Evolutionary conservation across 1,140 invertebrate species (phyloP), one percentile per base, ranked within the genome.

Genomic region (Drosophila nannoptera): DNA sequence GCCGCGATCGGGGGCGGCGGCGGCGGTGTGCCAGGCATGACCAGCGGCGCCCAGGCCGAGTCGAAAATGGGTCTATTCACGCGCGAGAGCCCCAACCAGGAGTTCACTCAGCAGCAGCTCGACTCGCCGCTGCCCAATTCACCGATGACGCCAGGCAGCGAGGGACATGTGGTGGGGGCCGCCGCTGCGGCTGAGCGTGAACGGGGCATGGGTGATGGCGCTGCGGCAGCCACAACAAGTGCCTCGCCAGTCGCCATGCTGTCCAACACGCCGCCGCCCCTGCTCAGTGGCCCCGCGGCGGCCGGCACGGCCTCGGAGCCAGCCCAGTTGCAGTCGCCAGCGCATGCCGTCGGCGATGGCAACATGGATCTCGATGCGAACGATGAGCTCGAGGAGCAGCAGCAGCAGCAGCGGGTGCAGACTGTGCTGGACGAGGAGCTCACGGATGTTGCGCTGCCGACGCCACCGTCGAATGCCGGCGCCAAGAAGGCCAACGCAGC

Each of bases 181-280:
- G n/a, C 58, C 14, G 11, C 59, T 7, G 33, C 58, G 2, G 52
- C 52, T 14, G 54, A 77, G 12, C 63, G 62, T n/a, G 78, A 88
- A n/a, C 78, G 87, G 29, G 87, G 87, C 7, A 89, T 89, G 66
- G 87, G 86, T 14, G 87, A 89, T 78, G 87, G 87, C 5, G 87
- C 87, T 5, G 84, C 87, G 14, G 86, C 80, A 59, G 80, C 81
- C 22, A 84, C 87, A 32, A 74, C 72, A 16, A 88, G 77, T 42
- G 84, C 77, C 45, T 88, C 87, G 35, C 87, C 87, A 2, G 81
- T 86, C 12, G 87, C 81, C 14, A 88, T 88, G 83, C 63, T 88
- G 0, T 88, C 83, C 29, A 87, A 75, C 43, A 83, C 87, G 49
- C 87, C 87, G 54, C 87, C 87, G 33, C 87, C 87, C 12, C 62